Base-by-base conservation (phyloP, 2,113 vertebrate species). In the Gasterosteus aculeatus region DNA sequence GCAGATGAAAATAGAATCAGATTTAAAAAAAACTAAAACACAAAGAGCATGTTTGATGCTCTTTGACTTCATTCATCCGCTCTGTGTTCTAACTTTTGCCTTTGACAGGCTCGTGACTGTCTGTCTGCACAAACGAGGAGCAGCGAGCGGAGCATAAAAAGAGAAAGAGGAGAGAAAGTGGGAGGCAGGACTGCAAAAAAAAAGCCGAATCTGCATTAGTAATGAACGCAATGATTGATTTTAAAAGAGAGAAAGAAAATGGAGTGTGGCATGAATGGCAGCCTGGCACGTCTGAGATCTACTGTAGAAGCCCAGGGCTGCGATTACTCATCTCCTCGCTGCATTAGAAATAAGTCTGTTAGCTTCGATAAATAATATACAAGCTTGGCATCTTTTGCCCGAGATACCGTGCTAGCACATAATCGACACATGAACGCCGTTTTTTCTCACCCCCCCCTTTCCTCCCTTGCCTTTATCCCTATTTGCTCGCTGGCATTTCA, bases 281-380 rank as follows among this genome's bases (percentile, higher is more conserved):
- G 56, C 14, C 66, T 81, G 83, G 84, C 82, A 88, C 58, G 64
- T 77, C 70, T 57, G 22, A 59, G 15, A 76, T 83, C 42, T 61
- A 60, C 80, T 73, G 63, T 44, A 62, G 80, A 68, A 33, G 83
- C 76, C 77, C 38, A 66, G 56, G 84, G 82, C 59, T 80, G 56
- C 46, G 72, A 85, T 93, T 93, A 85, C 75, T 89, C 86, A 86
- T 89, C 81, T 87, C 86, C 65, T 47, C 75, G 65, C 82, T 71
- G 73, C 56, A 82, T 77, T 81, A 85, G 35, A 87, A 72, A 44
- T 77, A 69, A 35, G 73, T 85, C 86, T 83, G 47, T 91, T 93
- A 78, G 87, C 68, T 57, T 81, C 65, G 42, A 90, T 90, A 93
- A 93, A 93, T 93, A 88, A 92, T 85, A 64, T 51, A 87, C 66